Percentiles rank a stretch among this genome's conserved stretches.
These are phyloP conservation scores for Echinometra lucunter DNA, from an alignment of 53 echinoderm and acorn worm species.

Conservation along the genomic window DNA sequence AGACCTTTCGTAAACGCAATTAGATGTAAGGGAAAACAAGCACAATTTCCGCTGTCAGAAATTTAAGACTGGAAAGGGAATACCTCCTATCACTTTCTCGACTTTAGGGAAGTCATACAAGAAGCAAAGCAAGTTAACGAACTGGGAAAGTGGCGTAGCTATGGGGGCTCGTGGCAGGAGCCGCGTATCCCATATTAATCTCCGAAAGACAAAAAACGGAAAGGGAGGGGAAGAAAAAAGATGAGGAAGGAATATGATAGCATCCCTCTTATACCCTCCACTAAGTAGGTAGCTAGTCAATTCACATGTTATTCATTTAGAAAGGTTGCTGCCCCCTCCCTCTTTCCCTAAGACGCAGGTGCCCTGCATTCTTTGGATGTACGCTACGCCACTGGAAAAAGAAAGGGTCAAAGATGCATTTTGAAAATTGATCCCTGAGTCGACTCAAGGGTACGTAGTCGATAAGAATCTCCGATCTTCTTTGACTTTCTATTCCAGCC, in stretches of 20 bases:
- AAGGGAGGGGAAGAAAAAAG: no score
- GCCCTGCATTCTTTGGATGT: no score
- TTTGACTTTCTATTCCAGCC: neutral
- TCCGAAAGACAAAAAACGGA: no score
- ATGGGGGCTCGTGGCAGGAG: no score
- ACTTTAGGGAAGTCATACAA: neutral
- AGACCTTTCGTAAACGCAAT: neutral
- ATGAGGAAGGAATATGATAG: no score
- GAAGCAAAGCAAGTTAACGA: neutral
- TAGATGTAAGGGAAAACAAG: neutral
- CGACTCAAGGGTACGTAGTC: neutral
- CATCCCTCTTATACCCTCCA: no score
- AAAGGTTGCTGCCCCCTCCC: no score
- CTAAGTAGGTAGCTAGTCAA: no score
- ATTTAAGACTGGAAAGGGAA: conserved; percentile 10
- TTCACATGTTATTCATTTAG: no score
- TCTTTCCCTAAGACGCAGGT: no score
- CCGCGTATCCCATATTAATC: no score
- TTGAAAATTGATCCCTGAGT: neutral
- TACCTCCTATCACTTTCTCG: neutral
- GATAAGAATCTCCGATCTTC: neutral
- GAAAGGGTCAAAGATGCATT: neutral
- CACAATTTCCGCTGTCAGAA: neutral
- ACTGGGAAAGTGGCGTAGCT: neutral
- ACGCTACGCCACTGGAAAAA: neutral